Base-by-base conservation (phyloP, 1,140 invertebrate species). In the Chironomus tepperi region DNA sequence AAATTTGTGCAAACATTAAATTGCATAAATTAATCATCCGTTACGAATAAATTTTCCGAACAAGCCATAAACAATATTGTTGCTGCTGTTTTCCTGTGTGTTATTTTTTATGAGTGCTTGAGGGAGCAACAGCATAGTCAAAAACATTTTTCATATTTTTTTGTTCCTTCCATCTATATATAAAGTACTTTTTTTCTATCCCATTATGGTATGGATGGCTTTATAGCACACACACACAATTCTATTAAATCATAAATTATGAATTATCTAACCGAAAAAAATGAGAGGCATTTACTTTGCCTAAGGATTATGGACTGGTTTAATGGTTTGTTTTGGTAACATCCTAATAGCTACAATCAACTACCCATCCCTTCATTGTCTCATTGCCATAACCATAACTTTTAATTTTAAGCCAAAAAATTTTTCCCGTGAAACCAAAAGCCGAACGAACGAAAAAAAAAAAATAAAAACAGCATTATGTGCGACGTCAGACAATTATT, bases 1-100 rank as follows among this genome's bases (percentile, higher is more conserved):
- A 57, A 57, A 57, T 57, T 34, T n/a, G 47, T 57, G 47, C 47
- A 57, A 57, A 57, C n/a, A 57, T 57, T 57, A 57, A 57, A 57
- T 57, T 57, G 47, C n/a, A 57, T 57, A 15, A 57, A 57, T 57
- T 57, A 57, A 57, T 57, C 47, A 57, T 57, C 47, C n/a, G 47
- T 57, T 57, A n/a, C 47, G 12, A n/a, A 5, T 57, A n/a, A 57
- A 57, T 57, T 57, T 57, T n/a, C 3, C n/a, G n/a, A 12, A 57
- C 47, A n/a, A 57, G 47, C 47, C 47, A 57, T 57, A n/a, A 57
- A 57, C 47, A n/a, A n/a, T 34, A 34, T 57, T n/a, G 43, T 47
- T 47, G 43, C 8, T 10, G 43, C 15, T 10, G 47, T 57, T 57
- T 57, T 57, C 15, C 12, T 57, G n/a, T n/a, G 12, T 57, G 5